phyloP scores from a whole-genome alignment of 2,797 vertebrate genomes.

The Rallus crepitans region DNA sequence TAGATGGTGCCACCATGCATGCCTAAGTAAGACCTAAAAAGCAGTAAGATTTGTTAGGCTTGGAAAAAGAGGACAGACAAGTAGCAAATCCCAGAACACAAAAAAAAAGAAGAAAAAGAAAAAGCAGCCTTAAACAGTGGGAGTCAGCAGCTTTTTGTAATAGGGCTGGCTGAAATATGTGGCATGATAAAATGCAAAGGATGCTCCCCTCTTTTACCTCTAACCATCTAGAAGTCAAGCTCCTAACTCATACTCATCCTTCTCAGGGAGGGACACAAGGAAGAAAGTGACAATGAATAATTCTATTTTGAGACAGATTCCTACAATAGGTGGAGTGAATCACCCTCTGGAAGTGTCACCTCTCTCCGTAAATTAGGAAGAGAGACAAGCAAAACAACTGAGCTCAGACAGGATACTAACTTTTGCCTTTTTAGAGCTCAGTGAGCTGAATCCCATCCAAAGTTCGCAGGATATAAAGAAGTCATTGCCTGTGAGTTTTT shows the following conservation, averaged over 20 bases:
- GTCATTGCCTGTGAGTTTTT: background rate
- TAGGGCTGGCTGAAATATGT: background rate
- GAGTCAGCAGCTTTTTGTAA: background rate
- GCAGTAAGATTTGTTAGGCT: background rate
- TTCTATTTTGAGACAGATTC: slow-evolving; percentile 1
- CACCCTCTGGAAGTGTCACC: slow-evolving; percentile 10
- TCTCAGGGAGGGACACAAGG: background rate
- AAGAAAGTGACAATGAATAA: background rate
- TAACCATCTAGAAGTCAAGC: background rate
- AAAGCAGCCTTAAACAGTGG: background rate
- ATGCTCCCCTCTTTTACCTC: background rate
- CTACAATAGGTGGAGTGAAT: background rate
- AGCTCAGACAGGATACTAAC: slow-evolving; percentile 30
- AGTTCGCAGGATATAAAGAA: slow-evolving; percentile 6
- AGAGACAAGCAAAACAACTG: background rate
- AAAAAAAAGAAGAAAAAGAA: background rate
- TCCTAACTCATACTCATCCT: background rate
- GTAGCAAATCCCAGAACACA: background rate
- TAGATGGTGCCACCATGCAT: rapidly evolving
- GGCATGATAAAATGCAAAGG: background rate
- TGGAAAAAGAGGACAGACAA: background rate
- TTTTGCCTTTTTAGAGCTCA: slow-evolving; percentile 12
- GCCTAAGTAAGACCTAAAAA: background rate
- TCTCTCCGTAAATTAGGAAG: slow-evolving; percentile 16
- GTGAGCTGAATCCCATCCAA: slow-evolving; percentile 19